phyloP scores from a whole-genome alignment of 2,797 vertebrate species.

The Lophius americanus region DNA sequence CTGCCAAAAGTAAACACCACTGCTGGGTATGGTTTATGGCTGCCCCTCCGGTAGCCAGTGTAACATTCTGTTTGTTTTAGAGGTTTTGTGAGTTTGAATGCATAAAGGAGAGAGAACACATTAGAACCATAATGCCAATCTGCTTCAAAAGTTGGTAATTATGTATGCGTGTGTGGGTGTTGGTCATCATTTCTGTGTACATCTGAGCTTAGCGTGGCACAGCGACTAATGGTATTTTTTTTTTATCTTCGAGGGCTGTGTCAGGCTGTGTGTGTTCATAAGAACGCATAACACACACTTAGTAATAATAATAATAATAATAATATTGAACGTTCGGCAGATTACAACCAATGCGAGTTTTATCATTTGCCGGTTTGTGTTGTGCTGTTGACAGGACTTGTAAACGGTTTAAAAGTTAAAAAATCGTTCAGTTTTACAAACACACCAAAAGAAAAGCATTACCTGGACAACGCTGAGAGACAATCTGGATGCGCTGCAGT shows the following conservation, averaged over 20 bases:
- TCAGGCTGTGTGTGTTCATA: conserved; percentile 12
- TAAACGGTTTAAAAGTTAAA: not conserved
- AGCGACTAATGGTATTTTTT: conserved; percentile 1
- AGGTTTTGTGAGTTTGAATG: not conserved
- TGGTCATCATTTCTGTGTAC: conserved; percentile 21
- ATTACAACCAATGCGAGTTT: conserved; percentile 3
- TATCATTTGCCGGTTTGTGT: not conserved
- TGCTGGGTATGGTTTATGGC: conserved; percentile 11
- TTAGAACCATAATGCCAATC: conserved; percentile 46
- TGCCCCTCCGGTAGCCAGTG: conserved; percentile 22
- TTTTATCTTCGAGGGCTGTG: conserved; percentile 30
- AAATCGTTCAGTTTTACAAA: not conserved
- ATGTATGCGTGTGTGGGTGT: not conserved
- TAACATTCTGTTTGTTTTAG: conserved; percentile 10
- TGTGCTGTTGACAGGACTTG: conserved; percentile 10
- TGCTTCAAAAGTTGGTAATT: conserved; percentile 45
- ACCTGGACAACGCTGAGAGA: not conserved
- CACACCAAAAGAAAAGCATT: not conserved
- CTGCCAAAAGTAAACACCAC: not conserved
- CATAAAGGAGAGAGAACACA: not conserved
- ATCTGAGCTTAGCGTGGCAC: conserved; percentile 24
- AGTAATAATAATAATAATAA: no score
- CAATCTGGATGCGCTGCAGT: conserved; percentile 2
- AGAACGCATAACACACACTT: not conserved
- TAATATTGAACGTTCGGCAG: not conserved